A percentile compares a stretch with the other conserved stretches of the same genome.
These are phyloP conservation scores for Erpornis zantholeuca DNA, from an alignment of 2,113 vertebrate genomes.

Conservation along the genomic window DNA sequence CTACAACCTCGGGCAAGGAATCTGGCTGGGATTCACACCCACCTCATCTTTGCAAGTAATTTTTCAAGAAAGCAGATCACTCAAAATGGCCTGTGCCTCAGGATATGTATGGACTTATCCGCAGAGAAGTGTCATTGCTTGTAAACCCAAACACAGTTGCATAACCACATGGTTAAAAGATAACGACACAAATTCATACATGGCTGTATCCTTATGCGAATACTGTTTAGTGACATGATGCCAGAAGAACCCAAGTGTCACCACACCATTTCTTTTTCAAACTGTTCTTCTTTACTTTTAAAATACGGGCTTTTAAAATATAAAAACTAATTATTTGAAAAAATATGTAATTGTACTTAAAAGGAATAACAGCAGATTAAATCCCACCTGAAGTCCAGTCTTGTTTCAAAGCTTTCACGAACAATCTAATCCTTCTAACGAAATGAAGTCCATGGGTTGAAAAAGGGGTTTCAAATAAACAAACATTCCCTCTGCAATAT, in stretches of 20 bases:
- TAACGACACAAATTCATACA: not conserved
- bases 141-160: not conserved
- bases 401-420: not conserved
- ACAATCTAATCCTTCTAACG: not conserved
- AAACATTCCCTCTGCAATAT: not conserved
- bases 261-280: not conserved
- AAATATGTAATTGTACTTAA: not conserved
- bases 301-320: not conserved
- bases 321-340: not conserved
- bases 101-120: not conserved
- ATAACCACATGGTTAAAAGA: slow-evolving; percentile 25
- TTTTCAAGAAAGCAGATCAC: not conserved
- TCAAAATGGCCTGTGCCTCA: not conserved
- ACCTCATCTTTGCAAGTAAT: not conserved
- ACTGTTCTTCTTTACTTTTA: not conserved
- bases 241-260: not conserved
- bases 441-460: not conserved
- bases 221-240: not conserved
- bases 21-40: not conserved
- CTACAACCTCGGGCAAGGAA: not conserved
- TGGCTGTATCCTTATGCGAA: not conserved
- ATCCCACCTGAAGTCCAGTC: not conserved
- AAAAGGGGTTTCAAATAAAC: not conserved
- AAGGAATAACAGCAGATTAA: not conserved
- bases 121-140: not conserved